Evolutionary conservation across 1,140 invertebrate genomes (phyloP), one percentile per base, ranked within the genome.

Genomic region (Pantala flavescens): DNA sequence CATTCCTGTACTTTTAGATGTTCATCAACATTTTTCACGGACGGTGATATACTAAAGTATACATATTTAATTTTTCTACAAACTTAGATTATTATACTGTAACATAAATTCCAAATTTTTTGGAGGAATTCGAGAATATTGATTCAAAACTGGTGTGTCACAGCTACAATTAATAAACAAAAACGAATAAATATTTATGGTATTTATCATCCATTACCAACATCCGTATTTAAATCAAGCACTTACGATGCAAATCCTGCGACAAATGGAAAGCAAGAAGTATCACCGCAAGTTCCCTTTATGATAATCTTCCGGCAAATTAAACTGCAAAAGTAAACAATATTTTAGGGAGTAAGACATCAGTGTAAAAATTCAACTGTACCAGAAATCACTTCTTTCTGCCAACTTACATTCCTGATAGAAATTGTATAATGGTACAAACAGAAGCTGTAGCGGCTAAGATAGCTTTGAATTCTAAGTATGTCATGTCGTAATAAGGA

Each of bases 201-300:
- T n/a, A n/a, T n/a, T n/a, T n/a, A n/a, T n/a, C n/a, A n/a, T n/a
- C n/a, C n/a, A n/a, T n/a, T n/a, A n/a, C n/a, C n/a, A n/a, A n/a
- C 5, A 63, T 5, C n/a, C 14, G n/a, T 5, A 7, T 71, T 74
- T 72, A 3, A 71, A 74, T 76, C 23, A 36, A 77, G 79, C 24
- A 87, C 89, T 87, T 85, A 91, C 90, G 90, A 91, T 79, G 92
- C 83, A 80, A 90, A 88, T 77, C 91, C 91, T 78, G 88, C 89
- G 74, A 92, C 82, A 82, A 93, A 93, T 72, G 91, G 89, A 76
- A 93, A 84, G 0, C 87, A 85, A 7, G 91, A 91, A 11, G 88
- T 84, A 79, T 92, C 89, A 14, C 87, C 89, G 7, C 89, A 90
- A 24, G 87, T 87, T 74, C 85, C 85, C 81, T 89, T 90, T 77